A percentile compares a stretch with the other conserved stretches of the same genome.
These are phyloP conservation scores for Chrysogorgia sp. DNA, from an alignment of 92 coral and sea anemone genomes.

Conservation along the genomic window DNA sequence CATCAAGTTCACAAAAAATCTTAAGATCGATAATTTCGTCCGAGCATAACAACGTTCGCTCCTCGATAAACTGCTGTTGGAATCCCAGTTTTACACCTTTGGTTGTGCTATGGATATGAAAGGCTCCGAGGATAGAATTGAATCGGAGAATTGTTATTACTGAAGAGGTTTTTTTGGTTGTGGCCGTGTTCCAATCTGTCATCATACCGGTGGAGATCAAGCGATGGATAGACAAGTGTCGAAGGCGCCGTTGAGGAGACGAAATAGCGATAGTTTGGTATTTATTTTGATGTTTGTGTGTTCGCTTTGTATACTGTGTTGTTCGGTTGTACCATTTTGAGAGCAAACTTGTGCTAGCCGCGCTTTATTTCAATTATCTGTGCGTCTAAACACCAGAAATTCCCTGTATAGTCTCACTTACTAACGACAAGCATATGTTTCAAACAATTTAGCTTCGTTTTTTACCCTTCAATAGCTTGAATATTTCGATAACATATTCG, in stretches of 20 bases:
- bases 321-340: neutral
- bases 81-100: neutral
- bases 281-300: constrained; percentile 2
- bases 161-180: neutral
- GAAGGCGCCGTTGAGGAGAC: constrained; percentile 36
- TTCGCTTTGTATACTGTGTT: neutral
- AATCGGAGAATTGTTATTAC: neutral
- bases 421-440: too few species aligned
- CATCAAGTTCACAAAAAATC: constrained; percentile 40
- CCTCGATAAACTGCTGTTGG: neutral
- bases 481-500: too few species aligned
- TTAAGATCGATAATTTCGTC: neutral
- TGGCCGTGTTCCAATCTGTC: neutral
- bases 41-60: constrained; percentile 4
- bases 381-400: too few species aligned
- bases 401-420: too few species aligned
- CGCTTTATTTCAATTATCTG: neutral
- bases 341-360: neutral
- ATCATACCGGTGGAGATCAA: constrained; percentile 1
- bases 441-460: too few species aligned
- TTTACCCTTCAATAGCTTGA: too few species aligned
- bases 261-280: constrained; percentile 49
- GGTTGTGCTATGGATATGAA: neutral
- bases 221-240: constrained; percentile 32
- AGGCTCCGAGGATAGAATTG: too few species aligned